Evolutionary conservation across 2,797 vertebrate genomes (phyloP).

Genomic region (Siniperca undulata): DNA sequence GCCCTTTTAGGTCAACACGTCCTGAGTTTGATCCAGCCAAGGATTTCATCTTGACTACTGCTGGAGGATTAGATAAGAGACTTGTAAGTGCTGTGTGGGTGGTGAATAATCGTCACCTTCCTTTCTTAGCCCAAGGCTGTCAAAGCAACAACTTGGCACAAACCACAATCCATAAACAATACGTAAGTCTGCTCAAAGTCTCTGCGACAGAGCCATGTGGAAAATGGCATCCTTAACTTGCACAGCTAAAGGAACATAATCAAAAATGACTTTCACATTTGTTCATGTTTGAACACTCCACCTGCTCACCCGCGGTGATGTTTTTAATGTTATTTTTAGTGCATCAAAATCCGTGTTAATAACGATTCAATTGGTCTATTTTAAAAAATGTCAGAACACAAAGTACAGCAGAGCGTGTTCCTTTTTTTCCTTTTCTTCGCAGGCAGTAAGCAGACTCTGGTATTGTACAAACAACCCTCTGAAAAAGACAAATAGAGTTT

Average conservation of each 20-base stretch:
- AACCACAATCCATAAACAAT: conserved; percentile 51
- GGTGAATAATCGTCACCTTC: conserved; percentile 75
- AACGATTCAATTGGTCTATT: conserved; percentile 48
- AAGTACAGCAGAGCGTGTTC: conserved; percentile 27
- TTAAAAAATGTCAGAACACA: conserved; percentile 46
- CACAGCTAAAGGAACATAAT: conserved; percentile 18
- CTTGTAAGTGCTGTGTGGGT: conserved; percentile 70
- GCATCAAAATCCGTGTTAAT: conserved; percentile 48
- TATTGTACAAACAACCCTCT: conserved; percentile 22
- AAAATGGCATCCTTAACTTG: conserved; percentile 31
- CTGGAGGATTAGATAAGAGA: conserved; percentile 71
- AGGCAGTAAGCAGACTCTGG: conserved; percentile 23
- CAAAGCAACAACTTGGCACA: conserved; percentile 65
- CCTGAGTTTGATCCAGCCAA: conserved; percentile 55
- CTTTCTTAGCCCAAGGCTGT: conserved; percentile 63
- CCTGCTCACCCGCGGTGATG: conserved; percentile 23
- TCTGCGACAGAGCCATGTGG: conserved; percentile 5
- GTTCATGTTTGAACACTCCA: conserved; percentile 31
- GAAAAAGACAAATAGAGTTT: conserved; percentile 50
- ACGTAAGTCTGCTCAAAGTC: conserved; percentile 36
- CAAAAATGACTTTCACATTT: conserved; percentile 47
- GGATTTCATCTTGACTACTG: conserved; percentile 56
- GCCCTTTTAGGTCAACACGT: conserved; percentile 49
- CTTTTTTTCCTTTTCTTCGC: conserved; percentile 23
- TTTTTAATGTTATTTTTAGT: conserved; percentile 66